Base-by-base conservation (phyloP, 2,797 vertebrate species). In the Rhyacichthys aspro region DNA sequence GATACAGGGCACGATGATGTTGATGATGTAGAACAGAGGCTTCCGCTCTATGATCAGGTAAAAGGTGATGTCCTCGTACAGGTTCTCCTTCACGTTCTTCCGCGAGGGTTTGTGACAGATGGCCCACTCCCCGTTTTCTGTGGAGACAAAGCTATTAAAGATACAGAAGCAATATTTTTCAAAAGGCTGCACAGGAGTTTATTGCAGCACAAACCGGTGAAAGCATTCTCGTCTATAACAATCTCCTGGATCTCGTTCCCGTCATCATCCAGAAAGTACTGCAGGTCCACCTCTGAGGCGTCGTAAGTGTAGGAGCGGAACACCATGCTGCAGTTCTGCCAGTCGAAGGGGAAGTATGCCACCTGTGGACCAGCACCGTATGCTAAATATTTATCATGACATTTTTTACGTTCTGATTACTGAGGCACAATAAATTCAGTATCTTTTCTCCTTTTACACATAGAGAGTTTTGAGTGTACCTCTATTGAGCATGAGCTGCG, bases 281-380 rank as follows among this genome's bases (percentile, higher is more conserved):
- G 90, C 58, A 97, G 87, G 11, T 92, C 93, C 67, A 97, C 87
- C 79, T 97, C 94, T 0, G 94, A 94, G 44, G 94, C 78, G 3
- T 94, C 95, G 0, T 97, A 97, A 3, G 93, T 95, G 71, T 95
- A 94, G 0, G 96, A 97, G n/a, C 93, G 92, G 86, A 97, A 97
- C 38, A 95, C 83, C 95, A 97, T 96, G 59, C 91, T 94, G 84
- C 95, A 97, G 81, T 97, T 97, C 80, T 97, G 96, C 96, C 96
- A 96, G 83, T 96, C 95, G 34, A 97, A 96, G 0, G 96, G 95
- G 70, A 96, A 97, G 76, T 96, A 96, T 0, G 93, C 90, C 70
- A 95, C 96, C 96, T 96, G 61, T 0, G 28, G 58, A 36, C 39
- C n/a, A 23, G 0, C 0, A 37, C 34, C 8, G 7, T 28, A 28